Percentiles rank a stretch among this genome's conserved stretches.
phyloP scores from a whole-genome alignment of 1,140 invertebrate species.

The Ostrea edulis region DNA sequence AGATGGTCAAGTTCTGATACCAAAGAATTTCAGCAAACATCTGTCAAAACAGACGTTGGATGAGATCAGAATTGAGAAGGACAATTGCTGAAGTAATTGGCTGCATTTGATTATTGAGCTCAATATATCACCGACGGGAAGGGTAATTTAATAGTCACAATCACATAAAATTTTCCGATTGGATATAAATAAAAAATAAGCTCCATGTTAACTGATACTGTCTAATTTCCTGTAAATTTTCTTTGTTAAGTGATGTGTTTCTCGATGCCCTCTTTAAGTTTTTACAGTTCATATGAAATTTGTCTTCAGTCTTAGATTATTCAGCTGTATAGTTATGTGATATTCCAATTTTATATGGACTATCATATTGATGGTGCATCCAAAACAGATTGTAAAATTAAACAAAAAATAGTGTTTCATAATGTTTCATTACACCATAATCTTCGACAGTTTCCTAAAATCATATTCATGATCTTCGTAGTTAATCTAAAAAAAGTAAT shows the following conservation, averaged over 20 bases:
- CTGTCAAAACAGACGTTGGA: constrained; percentile 22
- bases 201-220: constrained; percentile 17
- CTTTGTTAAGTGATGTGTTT: constrained; percentile 32
- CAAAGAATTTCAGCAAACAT: background rate
- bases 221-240: constrained; percentile 23
- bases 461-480: no score
- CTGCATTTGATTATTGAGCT: constrained; percentile 34
- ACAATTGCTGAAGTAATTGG: constrained; percentile 32
- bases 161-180: constrained; percentile 39
- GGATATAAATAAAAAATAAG: constrained; percentile 38
- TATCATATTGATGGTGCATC: background rate
- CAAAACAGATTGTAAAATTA: background rate
- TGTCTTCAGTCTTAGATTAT: background rate
- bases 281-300: background rate
- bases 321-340: background rate
- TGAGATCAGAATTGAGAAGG: constrained; percentile 21
- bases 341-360: background rate
- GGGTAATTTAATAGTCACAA: constrained; percentile 31
- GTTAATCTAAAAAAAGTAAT: no score
- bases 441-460: no score
- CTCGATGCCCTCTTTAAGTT: background rate
- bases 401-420: no score
- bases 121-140: constrained; percentile 34
- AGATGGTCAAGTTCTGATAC: constrained; percentile 7
- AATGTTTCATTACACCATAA: no score